Percentiles rank a stretch among this genome's conserved stretches.
Evolutionary conservation across 2,888 invertebrate species (phyloP).

Genomic region (Microchrysa polita): DNA sequence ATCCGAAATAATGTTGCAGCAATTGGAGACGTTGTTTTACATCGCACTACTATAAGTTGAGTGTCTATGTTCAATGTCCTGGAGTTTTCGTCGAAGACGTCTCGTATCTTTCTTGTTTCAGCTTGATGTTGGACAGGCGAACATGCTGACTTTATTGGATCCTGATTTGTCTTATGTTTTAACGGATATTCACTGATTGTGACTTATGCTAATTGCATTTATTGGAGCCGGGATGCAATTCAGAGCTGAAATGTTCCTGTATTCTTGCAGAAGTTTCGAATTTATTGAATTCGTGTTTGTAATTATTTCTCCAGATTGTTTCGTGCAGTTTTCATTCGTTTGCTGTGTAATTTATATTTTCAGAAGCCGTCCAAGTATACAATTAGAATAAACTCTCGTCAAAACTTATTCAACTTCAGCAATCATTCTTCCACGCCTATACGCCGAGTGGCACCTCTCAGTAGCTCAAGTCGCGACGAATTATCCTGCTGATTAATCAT

Average conservation of each 20-base stretch:
- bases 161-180: not conserved
- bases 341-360: no score
- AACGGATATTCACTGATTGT: not conserved
- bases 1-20: not conserved
- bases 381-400: no score
- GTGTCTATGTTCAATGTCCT: no score
- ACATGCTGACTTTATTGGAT: not conserved
- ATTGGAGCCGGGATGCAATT: no score
- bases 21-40: no score
- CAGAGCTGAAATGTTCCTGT: slow-evolving; percentile 12
- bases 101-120: no score
- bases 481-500: slow-evolving; percentile 26
- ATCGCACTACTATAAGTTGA: no score
- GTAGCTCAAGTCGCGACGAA: slow-evolving; percentile 18
- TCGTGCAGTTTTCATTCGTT: not conserved
- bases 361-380: no score
- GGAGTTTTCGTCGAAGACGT: no score
- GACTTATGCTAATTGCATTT: slow-evolving; percentile 39
- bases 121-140: no score
- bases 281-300: not conserved
- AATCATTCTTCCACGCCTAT: not conserved
- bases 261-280: not conserved
- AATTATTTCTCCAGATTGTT: not conserved
- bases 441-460: not conserved
- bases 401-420: no score